phyloP scores from a whole-genome alignment of 2,888 invertebrate genomes.

The Spisula subtruncata region DNA sequence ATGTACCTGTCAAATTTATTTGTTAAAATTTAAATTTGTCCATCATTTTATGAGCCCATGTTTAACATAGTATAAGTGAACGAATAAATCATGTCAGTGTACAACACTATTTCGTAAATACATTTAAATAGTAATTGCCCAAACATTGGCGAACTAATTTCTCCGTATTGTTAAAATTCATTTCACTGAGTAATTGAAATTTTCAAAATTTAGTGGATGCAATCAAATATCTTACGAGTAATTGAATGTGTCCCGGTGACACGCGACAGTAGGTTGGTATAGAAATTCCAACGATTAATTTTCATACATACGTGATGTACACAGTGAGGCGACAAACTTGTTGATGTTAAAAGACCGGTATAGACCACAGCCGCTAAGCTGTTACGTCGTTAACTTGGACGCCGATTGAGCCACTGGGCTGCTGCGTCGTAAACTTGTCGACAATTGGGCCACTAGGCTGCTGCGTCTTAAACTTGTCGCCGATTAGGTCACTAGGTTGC shows the following conservation, averaged over 20 bases:
- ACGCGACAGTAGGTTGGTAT: neutral
- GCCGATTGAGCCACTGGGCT: too few relatives aligned
- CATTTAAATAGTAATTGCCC: constrained; percentile 33
- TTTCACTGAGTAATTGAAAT: constrained; percentile 55
- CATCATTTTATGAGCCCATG: constrained; percentile 35
- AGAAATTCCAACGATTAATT: too few relatives aligned
- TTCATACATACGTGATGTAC: too few relatives aligned
- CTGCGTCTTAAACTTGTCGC: too few relatives aligned
- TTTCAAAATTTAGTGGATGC: constrained; percentile 44
- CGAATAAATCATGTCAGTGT: constrained; percentile 41
- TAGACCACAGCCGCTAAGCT: too few relatives aligned
- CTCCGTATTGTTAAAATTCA: constrained; percentile 36
- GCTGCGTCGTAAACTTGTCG: too few relatives aligned
- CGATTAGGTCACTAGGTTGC: too few relatives aligned
- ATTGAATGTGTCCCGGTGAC: constrained; percentile 29
- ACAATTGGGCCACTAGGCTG: too few relatives aligned
- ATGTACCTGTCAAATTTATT: constrained; percentile 46
- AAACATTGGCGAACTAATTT: constrained; percentile 40
- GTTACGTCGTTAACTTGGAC: too few relatives aligned
- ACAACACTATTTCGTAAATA: constrained; percentile 32
- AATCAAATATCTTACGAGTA: constrained; percentile 46
- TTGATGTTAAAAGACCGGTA: too few relatives aligned
- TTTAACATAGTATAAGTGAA: constrained; percentile 15
- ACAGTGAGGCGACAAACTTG: too few relatives aligned
- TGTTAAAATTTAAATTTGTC: constrained; percentile 42